phyloP scores from a whole-genome alignment of 2,888 invertebrate species.

The Eubasilissa splendida region DNA sequence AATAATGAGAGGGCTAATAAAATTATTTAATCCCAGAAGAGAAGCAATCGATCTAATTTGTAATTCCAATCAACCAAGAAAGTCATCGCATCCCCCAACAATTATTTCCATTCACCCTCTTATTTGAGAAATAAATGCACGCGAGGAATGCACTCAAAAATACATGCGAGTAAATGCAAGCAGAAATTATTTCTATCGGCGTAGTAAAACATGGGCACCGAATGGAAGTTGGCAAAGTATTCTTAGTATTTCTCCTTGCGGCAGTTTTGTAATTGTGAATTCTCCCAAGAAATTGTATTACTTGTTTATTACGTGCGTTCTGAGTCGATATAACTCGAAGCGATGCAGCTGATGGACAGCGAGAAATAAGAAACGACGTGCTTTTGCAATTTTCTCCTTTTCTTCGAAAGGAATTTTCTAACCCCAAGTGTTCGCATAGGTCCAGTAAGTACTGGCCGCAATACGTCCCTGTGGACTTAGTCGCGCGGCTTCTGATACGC shows the following conservation, averaged over 20 bases:
- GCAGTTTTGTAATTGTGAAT: too few species aligned
- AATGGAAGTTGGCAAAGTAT: neutral
- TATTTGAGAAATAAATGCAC: constrained; percentile 27
- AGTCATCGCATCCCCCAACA: constrained; percentile 29
- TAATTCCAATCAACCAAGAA: constrained; percentile 38
- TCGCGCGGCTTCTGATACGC: too few species aligned
- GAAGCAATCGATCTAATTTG: constrained; percentile 32
- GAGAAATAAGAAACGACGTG: constrained; percentile 27
- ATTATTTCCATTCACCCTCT: constrained; percentile 24
- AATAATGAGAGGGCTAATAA: too few species aligned
- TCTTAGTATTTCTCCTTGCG: neutral
- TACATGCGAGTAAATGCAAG: constrained; percentile 14
- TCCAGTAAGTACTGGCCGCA: constrained; percentile 25
- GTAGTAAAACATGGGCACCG: neutral
- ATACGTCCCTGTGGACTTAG: constrained; percentile 14
- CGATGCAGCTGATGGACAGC: constrained; percentile 24
- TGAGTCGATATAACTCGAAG: neutral
- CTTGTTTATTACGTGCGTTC: neutral
- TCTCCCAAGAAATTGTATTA: too few species aligned
- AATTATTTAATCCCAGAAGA: neutral
- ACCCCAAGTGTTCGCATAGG: constrained; percentile 2
- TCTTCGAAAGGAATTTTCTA: constrained; percentile 19
- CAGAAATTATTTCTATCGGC: neutral
- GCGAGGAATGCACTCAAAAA: constrained; percentile 19
- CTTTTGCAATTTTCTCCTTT: constrained; percentile 7